phyloP scores from a whole-genome alignment of 2,113 vertebrate genomes.

The Gasterosteus nipponicus region DNA sequence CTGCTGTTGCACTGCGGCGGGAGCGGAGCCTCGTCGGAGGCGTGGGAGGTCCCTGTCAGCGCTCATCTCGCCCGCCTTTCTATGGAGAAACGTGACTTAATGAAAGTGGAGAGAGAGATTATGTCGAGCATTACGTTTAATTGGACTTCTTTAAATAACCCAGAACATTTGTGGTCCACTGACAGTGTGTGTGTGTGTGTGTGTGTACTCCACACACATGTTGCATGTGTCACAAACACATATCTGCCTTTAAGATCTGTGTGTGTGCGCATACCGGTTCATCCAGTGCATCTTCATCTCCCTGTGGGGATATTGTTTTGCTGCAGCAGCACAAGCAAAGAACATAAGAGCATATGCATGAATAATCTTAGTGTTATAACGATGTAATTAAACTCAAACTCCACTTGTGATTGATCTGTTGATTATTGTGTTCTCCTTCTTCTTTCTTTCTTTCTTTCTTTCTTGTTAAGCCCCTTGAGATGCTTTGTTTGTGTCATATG shows the following conservation, averaged over 20 bases:
- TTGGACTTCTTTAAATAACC: constrained; percentile 80
- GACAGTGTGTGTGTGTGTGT: background rate
- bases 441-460: background rate
- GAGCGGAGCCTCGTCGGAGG: constrained; percentile 12
- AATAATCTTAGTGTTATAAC: background rate
- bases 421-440: background rate
- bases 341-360: background rate
- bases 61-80: constrained; percentile 55
- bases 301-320: constrained; percentile 16
- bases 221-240: constrained; percentile 10
- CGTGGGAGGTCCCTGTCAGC: constrained; percentile 58
- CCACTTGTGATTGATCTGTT: background rate
- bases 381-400: constrained; percentile 6
- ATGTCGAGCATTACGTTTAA: constrained; percentile 78
- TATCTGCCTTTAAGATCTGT: background rate
- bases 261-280: background rate
- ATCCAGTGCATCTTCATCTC: constrained; percentile 12
- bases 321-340: background rate
- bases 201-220: background rate
- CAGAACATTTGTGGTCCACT: constrained; percentile 32
- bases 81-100: constrained; percentile 74
- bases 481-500: background rate
- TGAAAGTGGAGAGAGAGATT: constrained; percentile 77
- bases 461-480: background rate
- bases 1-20: constrained; percentile 67